Base-by-base conservation (phyloP, 2,888 invertebrate species). In the Electrophaes corylata region DNA sequence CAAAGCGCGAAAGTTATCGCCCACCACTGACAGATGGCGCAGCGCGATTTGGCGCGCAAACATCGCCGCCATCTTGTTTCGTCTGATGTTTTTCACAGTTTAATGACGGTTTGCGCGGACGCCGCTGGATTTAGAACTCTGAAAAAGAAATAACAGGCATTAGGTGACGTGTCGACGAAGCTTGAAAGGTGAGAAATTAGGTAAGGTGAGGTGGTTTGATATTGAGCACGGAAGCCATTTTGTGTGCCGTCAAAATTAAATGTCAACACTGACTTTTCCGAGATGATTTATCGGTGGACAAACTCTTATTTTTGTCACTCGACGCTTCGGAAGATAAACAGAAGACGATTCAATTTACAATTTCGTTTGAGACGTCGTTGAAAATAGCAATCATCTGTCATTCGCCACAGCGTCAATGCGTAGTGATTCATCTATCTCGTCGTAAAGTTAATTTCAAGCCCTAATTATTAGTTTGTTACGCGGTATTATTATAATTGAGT, bases 81-180 rank as follows among this genome's bases (percentile, higher is more conserved):
- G 70, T 81, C 74, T 80, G 81, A 82, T 83, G 77, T 84, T 86
- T 86, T 87, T 85, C 86, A 83, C 85, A 76, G 83, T 81, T 83
- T 83, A 82, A 80, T 77, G 79, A 74, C 75, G 75, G 66, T 78
- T 73, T 71, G 77, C 78, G 68, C 72, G 58, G 73, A 64, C 63
- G 63, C 67, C 69, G 78, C 73, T 75, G 80, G 78, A 83, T 83
- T 84, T 88, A 81, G 83, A 83, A 73, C 76, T 67, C 90, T 89
- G 89, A 78, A 90, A 87, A 88, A 86, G 78, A 86, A 88, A 87
- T 73, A 81, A 79, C 65, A 76, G 62, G 64, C 68, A 78, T 88
- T 77, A 86, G 83, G 73, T 69, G 74, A 77, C 70, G 75, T 75
- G 76, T 71, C 69, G 70, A 66, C 67, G 64, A 66, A 60, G 65